Evolutionary conservation across 1,140 invertebrate genomes (phyloP).

Genomic region (Melanaphis sacchari): DNA sequence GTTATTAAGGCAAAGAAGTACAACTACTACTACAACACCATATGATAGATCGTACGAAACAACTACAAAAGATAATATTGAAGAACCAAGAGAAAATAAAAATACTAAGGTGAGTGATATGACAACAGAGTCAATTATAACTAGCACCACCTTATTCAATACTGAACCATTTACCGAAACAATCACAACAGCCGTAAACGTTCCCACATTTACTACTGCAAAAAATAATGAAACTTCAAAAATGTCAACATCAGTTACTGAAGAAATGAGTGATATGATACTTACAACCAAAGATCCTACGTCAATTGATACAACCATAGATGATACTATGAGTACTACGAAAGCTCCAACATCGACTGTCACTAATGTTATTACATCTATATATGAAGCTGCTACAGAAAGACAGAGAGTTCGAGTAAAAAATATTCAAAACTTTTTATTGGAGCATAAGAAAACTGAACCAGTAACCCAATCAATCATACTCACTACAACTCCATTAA

Average conservation of each 20-base stretch:
- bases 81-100: conserved; percentile 10
- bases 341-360: conserved; percentile 59
- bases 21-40: neutral
- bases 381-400: conserved; percentile 61
- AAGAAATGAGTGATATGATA: neutral
- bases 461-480: neutral
- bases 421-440: conserved; percentile 60
- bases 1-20: conserved; percentile 42
- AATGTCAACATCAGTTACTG: neutral
- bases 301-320: neutral
- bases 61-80: conserved; percentile 17
- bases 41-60: conserved; percentile 16
- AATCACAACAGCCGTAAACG: neutral
- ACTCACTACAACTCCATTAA: neutral
- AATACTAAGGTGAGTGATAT: conserved; percentile 43
- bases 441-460: conserved; percentile 57
- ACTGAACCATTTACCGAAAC: conserved; percentile 26
- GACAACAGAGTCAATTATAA: conserved; percentile 27
- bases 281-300: neutral
- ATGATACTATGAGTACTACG: neutral
- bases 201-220: conserved; percentile 4
- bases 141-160: conserved; percentile 30
- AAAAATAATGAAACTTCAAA: neutral
- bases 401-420: conserved; percentile 60
- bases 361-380: conserved; percentile 61